Evolutionary conservation across 2,113 vertebrate species (phyloP).

Genomic region (Calyptommatus sinebrachiatus): DNA sequence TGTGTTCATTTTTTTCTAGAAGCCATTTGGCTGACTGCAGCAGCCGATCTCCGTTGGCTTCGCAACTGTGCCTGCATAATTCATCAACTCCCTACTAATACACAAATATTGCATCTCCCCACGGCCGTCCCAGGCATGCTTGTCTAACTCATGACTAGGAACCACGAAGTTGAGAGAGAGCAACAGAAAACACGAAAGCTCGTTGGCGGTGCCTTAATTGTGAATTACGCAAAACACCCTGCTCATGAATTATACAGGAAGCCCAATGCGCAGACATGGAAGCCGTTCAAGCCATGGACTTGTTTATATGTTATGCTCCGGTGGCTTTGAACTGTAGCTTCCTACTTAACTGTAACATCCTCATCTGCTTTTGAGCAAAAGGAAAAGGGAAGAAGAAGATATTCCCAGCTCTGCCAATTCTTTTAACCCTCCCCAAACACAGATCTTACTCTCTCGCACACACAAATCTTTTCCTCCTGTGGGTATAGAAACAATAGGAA

Average conservation of each 20-base stretch:
- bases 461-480: not conserved
- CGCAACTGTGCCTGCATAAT: slow-evolving; percentile 45
- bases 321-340: slow-evolving; percentile 16
- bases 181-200: slow-evolving; percentile 14
- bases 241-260: slow-evolving; percentile 39
- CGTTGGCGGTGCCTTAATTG: slow-evolving; percentile 29
- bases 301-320: slow-evolving; percentile 27
- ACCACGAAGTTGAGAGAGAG: slow-evolving; percentile 3
- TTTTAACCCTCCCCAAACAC: not conserved
- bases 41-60: slow-evolving; percentile 32
- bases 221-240: slow-evolving; percentile 2
- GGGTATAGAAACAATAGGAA: not conserved
- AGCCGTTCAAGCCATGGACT: slow-evolving; percentile 33
- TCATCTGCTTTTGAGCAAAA: not conserved
- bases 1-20: not conserved
- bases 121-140: slow-evolving; percentile 32
- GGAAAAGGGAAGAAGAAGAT: not conserved
- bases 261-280: slow-evolving; percentile 23
- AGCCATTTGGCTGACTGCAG: slow-evolving; percentile 3
- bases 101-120: slow-evolving; percentile 23
- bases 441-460: not conserved
- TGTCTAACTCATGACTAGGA: not conserved
- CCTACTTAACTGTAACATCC: not conserved
- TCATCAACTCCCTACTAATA: slow-evolving; percentile 34
- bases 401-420: not conserved